A percentile compares a stretch with the other conserved stretches of the same genome.
phyloP scores from a whole-genome alignment of 2,888 invertebrate genomes.

The Phaonia tiefii region DNA sequence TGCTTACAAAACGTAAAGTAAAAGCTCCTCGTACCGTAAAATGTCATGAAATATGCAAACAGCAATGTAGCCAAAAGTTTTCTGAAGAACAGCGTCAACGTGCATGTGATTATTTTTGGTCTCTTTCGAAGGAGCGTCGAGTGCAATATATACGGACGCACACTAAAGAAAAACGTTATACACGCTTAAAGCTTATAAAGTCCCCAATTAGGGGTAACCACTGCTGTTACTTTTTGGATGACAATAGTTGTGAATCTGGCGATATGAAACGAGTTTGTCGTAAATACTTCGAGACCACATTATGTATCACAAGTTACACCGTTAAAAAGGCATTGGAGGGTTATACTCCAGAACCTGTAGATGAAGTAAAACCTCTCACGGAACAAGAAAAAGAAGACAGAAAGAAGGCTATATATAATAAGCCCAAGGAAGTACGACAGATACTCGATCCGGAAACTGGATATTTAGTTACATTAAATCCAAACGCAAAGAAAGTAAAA shows the following conservation, averaged over 20 bases:
- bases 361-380: conserved; percentile 42
- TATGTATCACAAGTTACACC: conserved; percentile 56
- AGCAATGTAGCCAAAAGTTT: conserved; percentile 63
- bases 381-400: conserved; percentile 31
- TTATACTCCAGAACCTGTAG: conserved; percentile 52
- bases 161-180: conserved; percentile 54
- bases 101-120: conserved; percentile 66
- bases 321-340: conserved; percentile 66
- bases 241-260: neutral
- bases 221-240: conserved; percentile 63
- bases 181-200: conserved; percentile 47
- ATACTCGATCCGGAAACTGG: conserved; percentile 55
- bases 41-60: conserved; percentile 65
- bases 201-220: conserved; percentile 55
- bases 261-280: conserved; percentile 54
- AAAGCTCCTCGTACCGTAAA: conserved; percentile 40
- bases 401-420: conserved; percentile 40
- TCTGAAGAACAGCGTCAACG: conserved; percentile 52
- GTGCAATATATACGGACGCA: conserved; percentile 58
- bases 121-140: conserved; percentile 55
- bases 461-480: conserved; percentile 44
- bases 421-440: conserved; percentile 41
- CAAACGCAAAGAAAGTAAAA: conserved; percentile 26
- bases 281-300: conserved; percentile 63
- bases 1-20: conserved; percentile 43